phyloP scores from a whole-genome alignment of 2,797 vertebrate genomes.

The Taeniopygia guttata region DNA sequence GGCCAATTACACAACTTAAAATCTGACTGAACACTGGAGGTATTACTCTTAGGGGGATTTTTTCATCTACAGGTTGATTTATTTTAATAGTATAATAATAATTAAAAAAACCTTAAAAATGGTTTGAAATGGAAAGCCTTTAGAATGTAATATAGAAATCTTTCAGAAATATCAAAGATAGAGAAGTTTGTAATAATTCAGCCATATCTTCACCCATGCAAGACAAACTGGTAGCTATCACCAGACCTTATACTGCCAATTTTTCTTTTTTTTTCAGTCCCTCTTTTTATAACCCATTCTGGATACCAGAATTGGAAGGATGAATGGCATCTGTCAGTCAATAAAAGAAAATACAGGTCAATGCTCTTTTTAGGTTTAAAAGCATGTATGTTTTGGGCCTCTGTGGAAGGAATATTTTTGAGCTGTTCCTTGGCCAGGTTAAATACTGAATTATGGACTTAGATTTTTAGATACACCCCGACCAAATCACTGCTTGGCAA shows the following conservation, averaged over 20 bases:
- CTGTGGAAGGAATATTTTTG: background rate
- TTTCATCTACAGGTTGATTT: background rate
- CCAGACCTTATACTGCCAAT: background rate
- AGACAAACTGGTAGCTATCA: background rate
- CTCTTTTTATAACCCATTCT: background rate
- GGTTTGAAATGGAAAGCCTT: background rate
- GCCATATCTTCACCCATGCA: background rate
- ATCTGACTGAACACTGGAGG: background rate
- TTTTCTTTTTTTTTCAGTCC: background rate
- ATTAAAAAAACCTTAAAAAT: background rate
- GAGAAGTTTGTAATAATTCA: background rate
- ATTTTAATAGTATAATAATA: background rate
- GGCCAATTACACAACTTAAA: background rate
- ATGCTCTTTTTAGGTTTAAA: background rate
- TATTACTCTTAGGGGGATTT: background rate
- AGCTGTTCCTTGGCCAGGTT: background rate
- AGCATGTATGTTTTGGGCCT: background rate
- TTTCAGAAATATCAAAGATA: background rate
- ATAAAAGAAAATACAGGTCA: background rate
- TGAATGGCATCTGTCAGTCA: background rate
- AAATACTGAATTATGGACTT: background rate
- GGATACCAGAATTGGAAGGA: background rate
- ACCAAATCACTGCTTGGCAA: background rate
- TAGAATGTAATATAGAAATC: background rate
- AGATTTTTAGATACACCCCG: background rate